Conservation (phyloP, 2,888 invertebrate species). For the Patella caerulea region DNA sequence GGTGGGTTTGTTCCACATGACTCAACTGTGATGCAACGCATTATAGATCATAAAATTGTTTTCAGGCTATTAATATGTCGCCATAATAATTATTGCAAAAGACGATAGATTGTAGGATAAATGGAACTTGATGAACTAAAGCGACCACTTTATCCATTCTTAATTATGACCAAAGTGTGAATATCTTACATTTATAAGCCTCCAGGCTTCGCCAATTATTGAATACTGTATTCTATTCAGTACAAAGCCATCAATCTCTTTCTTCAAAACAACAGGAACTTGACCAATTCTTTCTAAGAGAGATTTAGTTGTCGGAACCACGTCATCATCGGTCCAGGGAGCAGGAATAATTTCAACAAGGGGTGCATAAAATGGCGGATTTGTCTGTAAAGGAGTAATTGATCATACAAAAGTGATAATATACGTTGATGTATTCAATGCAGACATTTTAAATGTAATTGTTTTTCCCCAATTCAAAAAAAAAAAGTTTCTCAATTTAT, state of each 20-base stretch:
- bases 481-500: neutral
- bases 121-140: no score
- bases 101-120: no score
- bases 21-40: no score
- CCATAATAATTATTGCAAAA: no score
- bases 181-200: constrained; percentile 77
- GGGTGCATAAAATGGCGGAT: constrained; percentile 96
- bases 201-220: constrained; percentile 92
- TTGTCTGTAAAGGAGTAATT: constrained; percentile 76
- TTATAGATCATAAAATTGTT: no score
- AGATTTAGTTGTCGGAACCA: constrained; percentile 81
- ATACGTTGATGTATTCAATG: neutral
- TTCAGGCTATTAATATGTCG: no score
- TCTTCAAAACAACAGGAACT: constrained; percentile 86
- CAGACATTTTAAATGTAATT: neutral
- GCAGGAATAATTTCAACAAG: constrained; percentile 95
- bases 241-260: constrained; percentile 93
- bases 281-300: constrained; percentile 92
- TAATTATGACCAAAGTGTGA: no score
- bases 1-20: no score
- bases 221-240: constrained; percentile 96
- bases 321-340: constrained; percentile 89
- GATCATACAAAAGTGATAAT: neutral
- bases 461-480: no score
- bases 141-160: no score